phyloP scores from a whole-genome alignment of 2,888 invertebrate species.

The Crossocerus cetratus region DNA sequence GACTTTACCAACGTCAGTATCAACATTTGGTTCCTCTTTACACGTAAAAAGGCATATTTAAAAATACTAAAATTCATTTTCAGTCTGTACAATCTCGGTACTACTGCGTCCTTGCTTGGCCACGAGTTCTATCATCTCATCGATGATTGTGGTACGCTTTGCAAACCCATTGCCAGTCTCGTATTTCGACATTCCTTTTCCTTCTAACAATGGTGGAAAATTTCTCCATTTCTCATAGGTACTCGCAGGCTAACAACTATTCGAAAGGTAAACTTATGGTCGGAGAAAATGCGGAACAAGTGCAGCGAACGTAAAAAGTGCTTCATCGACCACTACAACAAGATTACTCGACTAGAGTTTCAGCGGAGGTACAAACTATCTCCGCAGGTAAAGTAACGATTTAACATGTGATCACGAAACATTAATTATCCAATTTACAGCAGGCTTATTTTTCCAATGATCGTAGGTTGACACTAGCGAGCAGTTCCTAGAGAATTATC shows the following conservation, averaged over 20 bases:
- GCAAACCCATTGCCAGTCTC: too few relatives aligned
- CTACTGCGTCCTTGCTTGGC: background rate
- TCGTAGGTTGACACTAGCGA: background rate
- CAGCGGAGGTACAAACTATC: background rate
- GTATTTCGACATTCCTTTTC: too few relatives aligned
- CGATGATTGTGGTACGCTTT: background rate
- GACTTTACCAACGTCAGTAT: background rate
- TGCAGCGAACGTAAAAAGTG: background rate
- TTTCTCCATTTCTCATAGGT: too few relatives aligned
- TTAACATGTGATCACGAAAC: background rate
- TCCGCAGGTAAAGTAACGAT: background rate
- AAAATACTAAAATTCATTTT: background rate
- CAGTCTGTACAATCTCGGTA: background rate
- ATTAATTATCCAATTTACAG: background rate
- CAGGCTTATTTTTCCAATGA: background rate
- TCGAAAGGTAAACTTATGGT: background rate
- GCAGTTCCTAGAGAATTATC: background rate
- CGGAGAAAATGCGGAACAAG: background rate
- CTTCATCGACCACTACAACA: background rate
- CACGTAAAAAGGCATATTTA: background rate
- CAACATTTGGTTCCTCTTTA: background rate
- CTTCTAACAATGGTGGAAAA: too few relatives aligned
- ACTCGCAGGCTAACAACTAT: background rate
- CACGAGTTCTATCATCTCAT: background rate
- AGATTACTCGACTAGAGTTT: background rate